Percentiles rank a stretch among this genome's conserved stretches.
phyloP scores from a whole-genome alignment of 1,140 invertebrate species.

The Pristionchus pacificus region DNA sequence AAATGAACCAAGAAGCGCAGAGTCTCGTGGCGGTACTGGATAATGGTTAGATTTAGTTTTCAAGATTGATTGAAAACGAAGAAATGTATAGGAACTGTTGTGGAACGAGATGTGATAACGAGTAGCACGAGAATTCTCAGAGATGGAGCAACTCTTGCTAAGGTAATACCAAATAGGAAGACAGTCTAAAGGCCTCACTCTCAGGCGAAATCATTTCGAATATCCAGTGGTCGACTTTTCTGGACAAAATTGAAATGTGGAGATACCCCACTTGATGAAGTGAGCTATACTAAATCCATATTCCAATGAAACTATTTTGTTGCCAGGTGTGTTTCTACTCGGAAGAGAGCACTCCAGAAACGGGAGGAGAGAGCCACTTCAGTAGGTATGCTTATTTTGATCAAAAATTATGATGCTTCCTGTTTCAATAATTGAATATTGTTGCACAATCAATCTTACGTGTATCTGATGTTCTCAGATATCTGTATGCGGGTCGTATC shows the following conservation, averaged over 20 bases:
- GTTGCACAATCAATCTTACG: neutral
- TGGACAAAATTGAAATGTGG: constrained; percentile 19
- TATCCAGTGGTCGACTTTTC: constrained; percentile 5
- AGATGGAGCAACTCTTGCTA: neutral
- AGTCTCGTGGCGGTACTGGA: neutral
- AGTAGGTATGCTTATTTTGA: constrained; percentile 13
- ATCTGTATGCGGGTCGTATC: neutral
- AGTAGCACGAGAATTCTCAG: neutral
- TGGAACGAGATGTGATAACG: neutral
- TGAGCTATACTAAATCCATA: neutral
- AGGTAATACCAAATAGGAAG: constrained; percentile 7
- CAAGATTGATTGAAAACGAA: neutral
- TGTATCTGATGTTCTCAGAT: neutral
- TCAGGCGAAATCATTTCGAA: constrained; percentile 4
- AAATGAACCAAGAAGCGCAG: neutral
- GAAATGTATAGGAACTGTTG: neutral
- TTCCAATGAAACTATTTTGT: neutral
- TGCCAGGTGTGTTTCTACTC: constrained; percentile 23
- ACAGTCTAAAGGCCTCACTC: neutral
- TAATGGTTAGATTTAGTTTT: neutral
- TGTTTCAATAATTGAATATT: constrained; percentile 1
- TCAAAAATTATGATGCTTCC: constrained; percentile 3
- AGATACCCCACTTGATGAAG: constrained; percentile 10
- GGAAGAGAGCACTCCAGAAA: constrained; percentile 4
- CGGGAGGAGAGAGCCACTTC: constrained; percentile 6